Base-by-base conservation (phyloP, 2,797 vertebrate genomes). In the Artibeus lituratus region DNA sequence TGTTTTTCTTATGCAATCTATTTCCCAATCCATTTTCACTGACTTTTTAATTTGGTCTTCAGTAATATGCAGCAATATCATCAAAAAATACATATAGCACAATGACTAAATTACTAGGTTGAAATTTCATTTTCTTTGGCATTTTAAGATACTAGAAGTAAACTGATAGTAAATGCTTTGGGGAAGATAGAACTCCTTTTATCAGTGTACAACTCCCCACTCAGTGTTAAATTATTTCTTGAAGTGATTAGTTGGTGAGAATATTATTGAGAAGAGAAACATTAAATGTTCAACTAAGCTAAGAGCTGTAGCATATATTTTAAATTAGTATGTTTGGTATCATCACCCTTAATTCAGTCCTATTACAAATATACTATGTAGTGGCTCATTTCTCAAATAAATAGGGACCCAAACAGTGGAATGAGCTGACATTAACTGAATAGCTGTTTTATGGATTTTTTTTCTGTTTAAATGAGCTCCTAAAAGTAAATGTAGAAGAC, bases 71-170 rank as follows among this genome's bases (percentile, higher is more conserved):
- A 95, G 72, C 11, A 0, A 97, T 97, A 92, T 97, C 97, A 98
- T 97, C 94, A 98, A 73, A 95, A 95, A 97, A 5, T 93, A 94
- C 94, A 98, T 97, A 98, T 96, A 97, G 92, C 74, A 89, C 84
- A 92, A 91, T 95, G 89, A 89, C 94, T 98, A 98, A 97, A 96
- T 98, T 94, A 91, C 92, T 91, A 72, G 72, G 82, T 51, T 95
- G 85, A 62, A 96, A 97, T 98, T 97, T 97, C 96, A 98, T 98
- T 97, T 97, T 98, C 97, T 92, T 95, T 95, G 85, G 74, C 76
- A 96, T 98, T 97, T 98, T 92, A 97, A 97, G 89, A 94, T 77
- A 85, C 57, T 90, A 85, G 84, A 94, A 95, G 85, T 94, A 97
- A 97, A 95, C 91, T 80, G 85, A 95, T 82, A 96, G 89, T 39